Percentiles rank a stretch among this genome's conserved stretches.
phyloP scores from a whole-genome alignment of 2,888 invertebrate species.

The Parnassius mnemosyne region DNA sequence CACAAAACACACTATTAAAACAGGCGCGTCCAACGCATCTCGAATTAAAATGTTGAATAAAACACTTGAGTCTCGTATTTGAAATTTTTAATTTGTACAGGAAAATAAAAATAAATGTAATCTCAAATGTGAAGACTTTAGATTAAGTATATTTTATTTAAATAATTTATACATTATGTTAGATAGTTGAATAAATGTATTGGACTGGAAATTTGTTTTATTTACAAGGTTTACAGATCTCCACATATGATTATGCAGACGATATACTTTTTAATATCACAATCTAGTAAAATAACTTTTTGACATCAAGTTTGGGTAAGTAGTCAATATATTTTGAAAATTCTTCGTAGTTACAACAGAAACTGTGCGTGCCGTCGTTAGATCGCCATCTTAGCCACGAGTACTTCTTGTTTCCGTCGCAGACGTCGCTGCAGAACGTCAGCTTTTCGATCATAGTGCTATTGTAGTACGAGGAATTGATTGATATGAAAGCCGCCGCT shows the following conservation, averaged over 20 bases:
- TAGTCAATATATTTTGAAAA: slow-evolving; percentile 41
- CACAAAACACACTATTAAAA: no score
- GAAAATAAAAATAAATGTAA: slow-evolving; percentile 29
- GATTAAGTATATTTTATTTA: slow-evolving; percentile 26
- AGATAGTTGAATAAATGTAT: slow-evolving; percentile 29
- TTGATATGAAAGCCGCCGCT: slow-evolving; percentile 58
- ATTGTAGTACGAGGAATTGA: slow-evolving; percentile 63
- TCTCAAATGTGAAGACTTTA: slow-evolving; percentile 36
- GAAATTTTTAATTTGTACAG: slow-evolving; percentile 23
- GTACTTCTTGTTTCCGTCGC: slow-evolving; percentile 43
- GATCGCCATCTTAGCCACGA: slow-evolving; percentile 63
- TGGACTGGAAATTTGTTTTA: not conserved
- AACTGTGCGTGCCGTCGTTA: slow-evolving; percentile 62
- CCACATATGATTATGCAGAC: no score
- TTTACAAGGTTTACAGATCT: not conserved
- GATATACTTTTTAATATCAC: not conserved
- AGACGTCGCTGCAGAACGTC: slow-evolving; percentile 58
- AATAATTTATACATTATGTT: slow-evolving; percentile 28
- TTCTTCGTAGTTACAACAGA: slow-evolving; percentile 60
- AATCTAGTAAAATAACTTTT: slow-evolving; percentile 36
- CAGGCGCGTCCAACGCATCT: no score
- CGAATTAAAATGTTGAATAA: not conserved
- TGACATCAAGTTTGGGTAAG: slow-evolving; percentile 44
- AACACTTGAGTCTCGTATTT: not conserved
- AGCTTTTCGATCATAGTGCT: slow-evolving; percentile 37